Base-by-base conservation (phyloP, 2,797 vertebrate species). In the Catharus ustulatus region DNA sequence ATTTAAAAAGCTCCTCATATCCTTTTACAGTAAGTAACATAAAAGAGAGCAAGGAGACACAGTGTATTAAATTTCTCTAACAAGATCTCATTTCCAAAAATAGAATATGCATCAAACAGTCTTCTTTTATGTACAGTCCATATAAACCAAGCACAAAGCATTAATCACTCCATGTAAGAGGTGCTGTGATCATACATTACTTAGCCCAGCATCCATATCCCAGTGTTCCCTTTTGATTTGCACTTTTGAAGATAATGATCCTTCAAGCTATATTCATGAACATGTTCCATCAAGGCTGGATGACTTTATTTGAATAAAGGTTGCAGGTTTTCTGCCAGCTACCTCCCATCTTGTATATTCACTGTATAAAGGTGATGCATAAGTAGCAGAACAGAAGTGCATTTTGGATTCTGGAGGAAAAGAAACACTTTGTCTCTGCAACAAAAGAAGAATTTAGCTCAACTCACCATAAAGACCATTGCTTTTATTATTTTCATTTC, bases 31-130 rank as follows among this genome's bases (percentile, higher is more conserved):
- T 61, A 75, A 94, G 73, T 63, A 63, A 85, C 32, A 74, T 43
- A 72, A 68, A 72, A 76, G 73, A 88, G 75, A 81, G 36, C 42
- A 76, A 69, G 63, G 49, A 85, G 58, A 90, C 27, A 84, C 1
- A 78, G 32, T 45, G 51, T 58, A 89, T 93, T 88, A 62, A 55
- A 92, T 93, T 86, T 74, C 51, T 84, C 74, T 92, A 55, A 91
- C 69, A 81, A 85, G 42, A 75, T 88, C 61, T 76, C 59, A 52
- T 91, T 95, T 95, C 62, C 40, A 95, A 94, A 95, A 95, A 91
- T 59, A 93, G 43, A 78, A 68, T 87, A 73, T 64, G 36, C 81
- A 82, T 89, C 6, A 1, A 85, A 49, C 23, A 93, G 34, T 69
- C 24, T 85, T 82, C 38, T 83, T 89, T 94, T 81, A 77, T 67